These are phyloP conservation scores for Drosophila kepulauana DNA, from an alignment of 1,140 invertebrate genomes.

Conservation along the genomic window DNA sequence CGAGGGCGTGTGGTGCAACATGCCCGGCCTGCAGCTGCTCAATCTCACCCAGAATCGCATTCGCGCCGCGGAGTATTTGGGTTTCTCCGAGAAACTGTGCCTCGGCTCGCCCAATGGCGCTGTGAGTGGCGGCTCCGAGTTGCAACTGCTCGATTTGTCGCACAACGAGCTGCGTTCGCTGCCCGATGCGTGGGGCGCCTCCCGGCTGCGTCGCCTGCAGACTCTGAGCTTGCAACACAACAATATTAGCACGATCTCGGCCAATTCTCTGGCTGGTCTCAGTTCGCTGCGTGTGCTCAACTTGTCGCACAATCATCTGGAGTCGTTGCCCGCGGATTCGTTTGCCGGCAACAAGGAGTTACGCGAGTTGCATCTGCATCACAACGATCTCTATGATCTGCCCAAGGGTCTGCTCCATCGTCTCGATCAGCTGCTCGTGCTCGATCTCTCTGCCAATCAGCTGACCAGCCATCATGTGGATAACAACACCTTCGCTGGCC, in stretches of 20 bases:
- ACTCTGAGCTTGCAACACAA: slow-evolving; percentile 91
- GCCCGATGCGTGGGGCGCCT: slow-evolving; percentile 88
- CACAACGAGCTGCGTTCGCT: slow-evolving; percentile 89
- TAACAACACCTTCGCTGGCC: slow-evolving; percentile 89
- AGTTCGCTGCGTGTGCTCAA: slow-evolving; percentile 90
- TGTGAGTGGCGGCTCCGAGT: slow-evolving; percentile 84
- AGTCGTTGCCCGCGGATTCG: slow-evolving; percentile 89
- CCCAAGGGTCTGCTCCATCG: slow-evolving; percentile 89
- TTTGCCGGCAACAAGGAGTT: slow-evolving; percentile 90
- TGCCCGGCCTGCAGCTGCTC: slow-evolving; percentile 90
- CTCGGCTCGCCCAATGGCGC: slow-evolving; percentile 66
- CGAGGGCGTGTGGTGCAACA: slow-evolving; percentile 89
- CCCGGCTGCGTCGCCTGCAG: slow-evolving; percentile 89
- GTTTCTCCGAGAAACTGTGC: slow-evolving; percentile 86
- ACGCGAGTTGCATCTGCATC: slow-evolving; percentile 90
- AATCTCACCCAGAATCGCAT: slow-evolving; percentile 92
- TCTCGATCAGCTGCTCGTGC: slow-evolving; percentile 88
- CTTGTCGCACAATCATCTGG: slow-evolving; percentile 90
- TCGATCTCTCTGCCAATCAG: slow-evolving; percentile 91
- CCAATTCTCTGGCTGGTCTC: slow-evolving; percentile 89
- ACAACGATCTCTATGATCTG: slow-evolving; percentile 90
- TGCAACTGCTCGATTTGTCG: slow-evolving; percentile 90
- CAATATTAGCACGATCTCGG: slow-evolving; percentile 88
- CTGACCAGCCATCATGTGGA: slow-evolving; percentile 89
- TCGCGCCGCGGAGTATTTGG: slow-evolving; percentile 88